phyloP scores from a whole-genome alignment of 2,113 vertebrate species.

The Oncorhynchus gorbuscha region DNA sequence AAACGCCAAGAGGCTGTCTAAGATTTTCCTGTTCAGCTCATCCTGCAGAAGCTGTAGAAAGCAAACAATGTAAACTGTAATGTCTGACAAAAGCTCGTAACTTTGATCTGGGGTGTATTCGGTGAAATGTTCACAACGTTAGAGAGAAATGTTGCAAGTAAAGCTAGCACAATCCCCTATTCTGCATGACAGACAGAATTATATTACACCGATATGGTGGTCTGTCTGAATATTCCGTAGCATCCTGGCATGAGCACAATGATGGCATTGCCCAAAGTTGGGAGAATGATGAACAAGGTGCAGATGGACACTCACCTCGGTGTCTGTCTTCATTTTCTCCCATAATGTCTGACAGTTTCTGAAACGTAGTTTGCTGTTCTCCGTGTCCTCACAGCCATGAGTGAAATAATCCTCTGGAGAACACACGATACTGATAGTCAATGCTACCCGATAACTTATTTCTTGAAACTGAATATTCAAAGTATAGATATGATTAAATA shows the following conservation, averaged over 20 bases:
- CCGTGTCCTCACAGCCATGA: constrained; percentile 56
- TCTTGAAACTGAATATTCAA: background rate
- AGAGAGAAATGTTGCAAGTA: too few species aligned
- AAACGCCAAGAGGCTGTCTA: constrained; percentile 84
- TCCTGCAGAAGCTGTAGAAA: constrained; percentile 83
- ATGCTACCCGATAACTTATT: too few species aligned
- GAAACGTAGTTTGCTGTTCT: constrained; percentile 55
- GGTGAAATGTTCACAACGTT: too few species aligned
- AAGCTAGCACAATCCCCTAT: too few species aligned
- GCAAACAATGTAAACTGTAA: constrained; percentile 15
- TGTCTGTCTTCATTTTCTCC: constrained; percentile 82
- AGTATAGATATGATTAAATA: background rate
- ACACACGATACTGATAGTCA: background rate
- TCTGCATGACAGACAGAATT: too few species aligned
- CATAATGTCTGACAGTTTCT: constrained; percentile 65
- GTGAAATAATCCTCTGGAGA: constrained; percentile 76
- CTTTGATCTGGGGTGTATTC: too few species aligned
- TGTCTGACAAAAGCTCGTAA: too few species aligned
- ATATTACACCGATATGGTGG: too few species aligned
- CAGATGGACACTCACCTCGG: constrained; percentile 75
- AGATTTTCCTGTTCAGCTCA: constrained; percentile 85
- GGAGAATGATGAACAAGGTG: background rate
- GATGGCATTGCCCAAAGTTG: background rate
- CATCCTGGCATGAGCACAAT: background rate
- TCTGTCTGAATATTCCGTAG: too few species aligned